Evolutionary conservation across 2,113 vertebrate genomes (phyloP).

Genomic region (Periophthalmus modestus): DNA sequence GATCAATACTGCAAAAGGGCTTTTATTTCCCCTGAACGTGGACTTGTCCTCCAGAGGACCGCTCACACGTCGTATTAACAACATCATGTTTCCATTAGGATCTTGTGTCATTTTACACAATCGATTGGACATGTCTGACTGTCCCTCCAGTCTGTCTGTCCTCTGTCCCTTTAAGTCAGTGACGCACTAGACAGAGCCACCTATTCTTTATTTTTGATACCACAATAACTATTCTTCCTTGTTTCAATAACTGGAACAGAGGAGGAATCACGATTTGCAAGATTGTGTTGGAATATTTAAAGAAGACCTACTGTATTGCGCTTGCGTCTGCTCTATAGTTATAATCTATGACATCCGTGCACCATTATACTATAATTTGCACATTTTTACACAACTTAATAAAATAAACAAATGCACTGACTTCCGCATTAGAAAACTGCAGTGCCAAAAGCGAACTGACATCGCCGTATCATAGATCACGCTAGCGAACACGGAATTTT

Average conservation of each 20-base stretch:
- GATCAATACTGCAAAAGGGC: constrained; percentile 46
- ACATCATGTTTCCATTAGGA: constrained; percentile 69
- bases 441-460: too few relatives aligned
- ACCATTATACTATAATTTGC: too few relatives aligned
- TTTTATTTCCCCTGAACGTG: constrained; percentile 49
- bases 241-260: constrained; percentile 56
- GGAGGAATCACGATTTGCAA: neutral
- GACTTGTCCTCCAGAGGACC: constrained; percentile 26
- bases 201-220: constrained; percentile 14
- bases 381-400: too few relatives aligned
- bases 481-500: too few relatives aligned
- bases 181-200: constrained; percentile 53
- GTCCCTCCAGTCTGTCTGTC: constrained; percentile 58
- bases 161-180: constrained; percentile 55
- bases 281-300: neutral
- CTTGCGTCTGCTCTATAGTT: too few relatives aligned
- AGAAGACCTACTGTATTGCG: too few relatives aligned
- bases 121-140: constrained; percentile 69
- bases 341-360: too few relatives aligned
- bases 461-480: too few relatives aligned
- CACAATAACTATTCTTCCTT: constrained; percentile 29
- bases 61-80: constrained; percentile 56
- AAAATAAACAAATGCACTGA: too few relatives aligned
- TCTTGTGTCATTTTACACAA: constrained; percentile 67
- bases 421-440: too few relatives aligned